Evolutionary conservation across 53 echinoderm and acorn worm genomes (phyloP).

Genomic region (Zoroaster sp.): DNA sequence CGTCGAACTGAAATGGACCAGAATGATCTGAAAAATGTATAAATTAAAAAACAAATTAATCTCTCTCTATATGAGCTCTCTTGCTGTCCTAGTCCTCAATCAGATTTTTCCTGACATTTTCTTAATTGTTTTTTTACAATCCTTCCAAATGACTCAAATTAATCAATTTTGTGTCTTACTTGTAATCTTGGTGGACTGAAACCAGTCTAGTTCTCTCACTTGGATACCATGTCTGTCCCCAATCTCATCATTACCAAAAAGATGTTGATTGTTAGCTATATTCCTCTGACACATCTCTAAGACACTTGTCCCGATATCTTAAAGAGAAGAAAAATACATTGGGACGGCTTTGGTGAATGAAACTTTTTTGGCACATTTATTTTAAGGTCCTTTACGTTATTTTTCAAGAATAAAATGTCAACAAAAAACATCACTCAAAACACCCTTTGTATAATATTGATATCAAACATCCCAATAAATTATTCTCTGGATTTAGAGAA

Average conservation of each 20-base stretch:
- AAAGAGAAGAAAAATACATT: not conserved
- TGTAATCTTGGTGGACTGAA: not conserved
- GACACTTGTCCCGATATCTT: constrained; percentile 64
- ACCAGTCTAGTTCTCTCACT: constrained; percentile 78
- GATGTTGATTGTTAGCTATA: constrained; percentile 19
- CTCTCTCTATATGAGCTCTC: not conserved
- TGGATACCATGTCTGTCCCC: not conserved
- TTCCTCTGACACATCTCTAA: constrained; percentile 64
- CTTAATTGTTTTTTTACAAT: too few relatives aligned
- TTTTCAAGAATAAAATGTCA: too few relatives aligned
- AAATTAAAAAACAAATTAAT: not conserved
- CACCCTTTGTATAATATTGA: too few relatives aligned
- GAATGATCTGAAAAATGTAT: constrained; percentile 19
- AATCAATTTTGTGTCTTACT: not conserved
- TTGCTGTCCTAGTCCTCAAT: not conserved
- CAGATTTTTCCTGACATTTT: too few relatives aligned
- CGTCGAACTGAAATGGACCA: constrained; percentile 52
- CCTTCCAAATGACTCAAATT: too few relatives aligned
- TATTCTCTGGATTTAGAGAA: not conserved
- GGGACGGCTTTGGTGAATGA: not conserved
- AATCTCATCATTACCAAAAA: not conserved
- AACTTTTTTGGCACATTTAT: not conserved
- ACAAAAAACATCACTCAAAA: too few relatives aligned
- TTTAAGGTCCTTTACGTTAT: not conserved
- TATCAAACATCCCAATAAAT: too few relatives aligned